Percentiles rank a stretch among this genome's conserved stretches.
These are phyloP conservation scores for Eupithecia insigniata DNA, from an alignment of 2,888 invertebrate genomes.

Conservation along the genomic window DNA sequence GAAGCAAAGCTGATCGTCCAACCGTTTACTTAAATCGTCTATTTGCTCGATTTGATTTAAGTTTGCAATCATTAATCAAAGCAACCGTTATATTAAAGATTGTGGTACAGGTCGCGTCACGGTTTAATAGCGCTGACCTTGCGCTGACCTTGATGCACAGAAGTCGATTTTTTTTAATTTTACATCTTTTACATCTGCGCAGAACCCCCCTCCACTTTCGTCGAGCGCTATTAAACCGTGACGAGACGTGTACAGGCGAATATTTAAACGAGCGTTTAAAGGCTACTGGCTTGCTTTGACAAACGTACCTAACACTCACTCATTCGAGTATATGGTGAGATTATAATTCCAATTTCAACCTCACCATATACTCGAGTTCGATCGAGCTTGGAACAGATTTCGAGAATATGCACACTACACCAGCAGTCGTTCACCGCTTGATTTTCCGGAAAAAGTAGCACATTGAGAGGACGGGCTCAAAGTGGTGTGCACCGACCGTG, in stretches of 20 bases:
- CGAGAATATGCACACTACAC: background rate
- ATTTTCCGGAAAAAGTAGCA: slow-evolving; percentile 14
- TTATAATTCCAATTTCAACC: background rate
- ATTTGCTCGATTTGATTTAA: background rate
- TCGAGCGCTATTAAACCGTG: too few species aligned
- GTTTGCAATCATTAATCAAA: background rate
- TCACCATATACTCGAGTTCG: too few species aligned
- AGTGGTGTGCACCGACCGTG: slow-evolving; percentile 31
- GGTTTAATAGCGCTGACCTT: too few species aligned
- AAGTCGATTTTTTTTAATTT: too few species aligned
- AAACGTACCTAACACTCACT: background rate
- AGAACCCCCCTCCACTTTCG: too few species aligned
- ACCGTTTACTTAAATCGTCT: background rate
- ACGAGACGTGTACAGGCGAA: too few species aligned
- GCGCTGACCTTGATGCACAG: too few species aligned
- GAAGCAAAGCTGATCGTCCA: too few species aligned
- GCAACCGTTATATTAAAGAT: too few species aligned
- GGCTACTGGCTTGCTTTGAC: too few species aligned
- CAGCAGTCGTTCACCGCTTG: background rate
- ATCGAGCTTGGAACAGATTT: background rate
- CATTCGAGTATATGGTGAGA: background rate
- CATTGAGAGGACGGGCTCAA: slow-evolving; percentile 9
- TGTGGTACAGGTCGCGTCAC: too few species aligned
- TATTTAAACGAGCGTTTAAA: background rate
- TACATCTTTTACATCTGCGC: too few species aligned